Conservation (phyloP, 2,113 vertebrate species). For the Trematomus loennbergii region DNA sequence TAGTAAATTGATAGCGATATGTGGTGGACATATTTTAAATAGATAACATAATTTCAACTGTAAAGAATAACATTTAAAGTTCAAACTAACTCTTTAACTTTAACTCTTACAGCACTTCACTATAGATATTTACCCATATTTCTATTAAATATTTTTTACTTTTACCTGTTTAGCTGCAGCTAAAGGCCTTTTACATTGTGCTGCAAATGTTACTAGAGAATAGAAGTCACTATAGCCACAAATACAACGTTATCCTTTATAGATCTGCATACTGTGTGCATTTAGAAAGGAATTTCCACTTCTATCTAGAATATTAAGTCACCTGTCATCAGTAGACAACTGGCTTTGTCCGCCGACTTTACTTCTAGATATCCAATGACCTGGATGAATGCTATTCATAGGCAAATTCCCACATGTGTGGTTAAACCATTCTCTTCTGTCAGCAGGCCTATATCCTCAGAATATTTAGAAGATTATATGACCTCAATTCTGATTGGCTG, state of each 20-base stretch:
- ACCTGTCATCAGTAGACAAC: constrained; percentile 68
- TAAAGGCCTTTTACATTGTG: neutral
- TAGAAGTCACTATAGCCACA: neutral
- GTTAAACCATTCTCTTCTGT: constrained; percentile 42
- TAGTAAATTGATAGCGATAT: constrained; percentile 34
- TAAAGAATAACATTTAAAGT: too few relatives aligned
- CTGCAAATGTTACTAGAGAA: neutral
- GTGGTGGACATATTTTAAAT: constrained; percentile 36
- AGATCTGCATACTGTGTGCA: neutral
- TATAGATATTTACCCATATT: too few relatives aligned
- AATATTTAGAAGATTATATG: constrained; percentile 44
- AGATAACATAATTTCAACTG: too few relatives aligned
- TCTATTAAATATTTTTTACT: too few relatives aligned
- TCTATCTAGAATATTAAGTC: constrained; percentile 50
- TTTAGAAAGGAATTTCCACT: constrained; percentile 53
- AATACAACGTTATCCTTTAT: neutral
- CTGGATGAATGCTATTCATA: constrained; percentile 69
- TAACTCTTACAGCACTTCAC: too few relatives aligned
- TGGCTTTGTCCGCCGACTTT: constrained; percentile 59
- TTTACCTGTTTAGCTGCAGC: neutral
- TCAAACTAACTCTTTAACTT: too few relatives aligned
- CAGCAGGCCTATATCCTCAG: constrained; percentile 21
- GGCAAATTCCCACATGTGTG: constrained; percentile 56
- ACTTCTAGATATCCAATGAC: constrained; percentile 63
- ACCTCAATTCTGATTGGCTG: constrained; percentile 10